Evolutionary conservation across 2,888 invertebrate species (phyloP), one percentile per base, ranked within the genome.

Genomic region (Alloplasta piceator): DNA sequence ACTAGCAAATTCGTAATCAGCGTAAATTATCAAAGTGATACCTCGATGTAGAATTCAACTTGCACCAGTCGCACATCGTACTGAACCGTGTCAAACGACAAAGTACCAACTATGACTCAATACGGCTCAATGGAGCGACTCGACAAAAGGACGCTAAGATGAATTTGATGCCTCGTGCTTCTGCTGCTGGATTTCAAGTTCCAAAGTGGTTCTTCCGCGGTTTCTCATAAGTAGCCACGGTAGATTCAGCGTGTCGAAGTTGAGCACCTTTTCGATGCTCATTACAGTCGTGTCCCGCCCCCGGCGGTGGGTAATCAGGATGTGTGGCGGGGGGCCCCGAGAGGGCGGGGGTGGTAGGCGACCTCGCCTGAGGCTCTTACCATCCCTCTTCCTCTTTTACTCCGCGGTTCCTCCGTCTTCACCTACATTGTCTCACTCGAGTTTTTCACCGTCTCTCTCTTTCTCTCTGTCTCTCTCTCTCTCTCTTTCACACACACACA

Each of bases 231-330:
- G 82, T 75, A 83, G 52, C 61, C 6, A 64, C 58, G 82, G 83
- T 78, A 78, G 74, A 82, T 80, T 78, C 46, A 73, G 78, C 68
- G 71, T 71, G 77, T 85, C 83, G 82, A 90, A 85, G 91, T 91
- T 92, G 91, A 91, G 92, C 91, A 91, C 91, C 90, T 88, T 90
- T 90, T 87, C 84, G 89, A 90, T 89, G 90, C 90, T 92, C 91
- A 91, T 92, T 91, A 92, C 91, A 88, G 86, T 79, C 26, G 89
- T 88, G 90, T 90, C 91, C 91, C 91, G 91, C 91, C 91, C 90
- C 89, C 90, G 90, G 90, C 91, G 89, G 89, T 90, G 88, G 90
- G 89, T 90, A 91, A 92, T 91, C 91, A 90, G 91, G 89, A 87
- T 89, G 83, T 83, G 84, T 85, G 85, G 85, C 82, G 83, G 83